These are phyloP conservation scores for Ispidina picta DNA, from an alignment of 2,797 vertebrate genomes.

Conservation along the genomic window DNA sequence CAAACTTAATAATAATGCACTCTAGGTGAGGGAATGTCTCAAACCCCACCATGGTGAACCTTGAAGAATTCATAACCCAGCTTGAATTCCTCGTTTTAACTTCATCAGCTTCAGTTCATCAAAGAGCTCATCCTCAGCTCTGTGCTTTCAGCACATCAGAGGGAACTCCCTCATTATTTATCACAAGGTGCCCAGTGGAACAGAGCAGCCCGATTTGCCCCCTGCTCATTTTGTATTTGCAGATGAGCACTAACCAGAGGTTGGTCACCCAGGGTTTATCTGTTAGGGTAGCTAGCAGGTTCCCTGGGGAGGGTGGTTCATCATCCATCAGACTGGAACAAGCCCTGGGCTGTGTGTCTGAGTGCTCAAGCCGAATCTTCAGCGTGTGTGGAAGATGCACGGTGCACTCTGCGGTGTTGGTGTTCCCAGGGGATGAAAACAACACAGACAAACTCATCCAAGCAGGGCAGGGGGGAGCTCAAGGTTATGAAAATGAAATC, in stretches of 20 bases:
- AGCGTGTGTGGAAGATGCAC: accelerated
- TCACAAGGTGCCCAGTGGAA: background rate
- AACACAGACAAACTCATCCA: background rate
- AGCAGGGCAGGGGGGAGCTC: conserved; percentile 46
- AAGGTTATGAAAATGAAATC: conserved; percentile 68
- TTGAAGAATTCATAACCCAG: background rate
- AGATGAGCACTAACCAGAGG: background rate
- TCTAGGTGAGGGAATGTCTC: background rate
- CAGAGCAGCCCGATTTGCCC: background rate
- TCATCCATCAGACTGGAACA: background rate
- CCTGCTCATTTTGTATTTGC: background rate
- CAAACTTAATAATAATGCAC: too few species aligned
- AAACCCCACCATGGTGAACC: background rate
- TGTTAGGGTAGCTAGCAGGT: background rate
- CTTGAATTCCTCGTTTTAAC: background rate
- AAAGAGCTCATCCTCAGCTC: background rate
- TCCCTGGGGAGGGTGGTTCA: background rate
- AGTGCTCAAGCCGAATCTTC: background rate
- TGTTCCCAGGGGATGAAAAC: background rate
- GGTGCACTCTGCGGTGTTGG: background rate
- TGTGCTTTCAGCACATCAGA: background rate
- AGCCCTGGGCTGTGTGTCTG: background rate
- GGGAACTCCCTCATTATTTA: background rate
- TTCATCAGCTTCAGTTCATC: background rate
- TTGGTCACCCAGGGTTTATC: background rate